Percentiles rank a stretch among this genome's conserved stretches.
These are phyloP conservation scores for Barypeithes pellucidus DNA, from an alignment of 2,888 invertebrate species.

Conservation along the genomic window DNA sequence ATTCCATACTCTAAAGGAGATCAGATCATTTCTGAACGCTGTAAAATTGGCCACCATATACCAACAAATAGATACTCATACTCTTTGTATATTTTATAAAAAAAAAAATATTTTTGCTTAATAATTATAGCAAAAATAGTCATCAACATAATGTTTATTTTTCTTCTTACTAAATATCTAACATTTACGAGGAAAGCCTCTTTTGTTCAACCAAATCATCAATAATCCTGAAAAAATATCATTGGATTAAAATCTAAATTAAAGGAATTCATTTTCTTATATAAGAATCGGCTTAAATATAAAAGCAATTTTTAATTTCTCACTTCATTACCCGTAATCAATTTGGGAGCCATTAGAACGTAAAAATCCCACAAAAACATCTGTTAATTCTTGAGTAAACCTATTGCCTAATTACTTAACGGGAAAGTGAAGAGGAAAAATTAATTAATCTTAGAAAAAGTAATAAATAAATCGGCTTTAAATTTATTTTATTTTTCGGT, in stretches of 20 bases:
- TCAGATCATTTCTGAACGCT: too few relatives aligned
- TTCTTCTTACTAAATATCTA: too few relatives aligned
- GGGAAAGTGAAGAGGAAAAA: conserved; percentile 1
- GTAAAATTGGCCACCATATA: too few relatives aligned
- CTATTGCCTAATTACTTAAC: conserved; percentile 17
- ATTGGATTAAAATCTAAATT: background rate
- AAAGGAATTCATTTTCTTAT: conserved; percentile 7
- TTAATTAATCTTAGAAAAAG: conserved; percentile 18
- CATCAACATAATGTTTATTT: too few relatives aligned
- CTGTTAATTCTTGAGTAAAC: conserved; percentile 19
- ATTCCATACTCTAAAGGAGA: too few relatives aligned
- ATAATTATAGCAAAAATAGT: too few relatives aligned
- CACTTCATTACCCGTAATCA: conserved; percentile 18
- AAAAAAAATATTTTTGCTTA: too few relatives aligned
- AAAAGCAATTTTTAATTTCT: conserved; percentile 23
- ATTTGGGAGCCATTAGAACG: conserved; percentile 17
- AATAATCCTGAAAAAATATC: background rate
- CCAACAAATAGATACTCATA: too few relatives aligned
- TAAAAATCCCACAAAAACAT: conserved; percentile 15
- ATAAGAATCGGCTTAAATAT: background rate
- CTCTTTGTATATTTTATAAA: too few relatives aligned
- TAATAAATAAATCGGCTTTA: conserved; percentile 3
- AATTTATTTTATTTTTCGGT: background rate
- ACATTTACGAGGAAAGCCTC: too few relatives aligned
- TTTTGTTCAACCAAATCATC: background rate